phyloP scores from a whole-genome alignment of 2,797 vertebrate species.

The Rhinoraja longicauda region DNA sequence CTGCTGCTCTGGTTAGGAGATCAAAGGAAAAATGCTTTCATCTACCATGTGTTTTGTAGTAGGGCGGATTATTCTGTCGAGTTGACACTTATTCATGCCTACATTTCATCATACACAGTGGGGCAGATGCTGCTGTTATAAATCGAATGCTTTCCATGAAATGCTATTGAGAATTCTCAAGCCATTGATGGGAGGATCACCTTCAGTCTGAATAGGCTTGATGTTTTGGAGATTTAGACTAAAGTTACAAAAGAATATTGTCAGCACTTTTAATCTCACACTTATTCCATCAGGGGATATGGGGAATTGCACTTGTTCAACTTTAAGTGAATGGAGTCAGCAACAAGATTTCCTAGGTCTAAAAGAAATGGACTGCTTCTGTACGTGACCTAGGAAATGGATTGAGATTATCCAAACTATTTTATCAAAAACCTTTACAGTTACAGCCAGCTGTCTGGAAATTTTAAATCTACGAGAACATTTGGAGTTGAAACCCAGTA shows the following conservation, averaged over 20 bases:
- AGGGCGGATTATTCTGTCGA: neutral
- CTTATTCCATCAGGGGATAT: neutral
- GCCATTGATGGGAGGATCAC: neutral
- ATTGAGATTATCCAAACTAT: neutral
- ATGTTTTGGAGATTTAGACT: neutral
- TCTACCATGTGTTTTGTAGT: neutral
- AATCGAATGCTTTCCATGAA: slow-evolving; percentile 1
- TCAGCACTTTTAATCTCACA: slow-evolving; percentile 7
- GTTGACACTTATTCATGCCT: neutral
- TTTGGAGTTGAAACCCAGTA: neutral
- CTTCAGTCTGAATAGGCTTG: neutral
- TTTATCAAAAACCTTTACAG: neutral
- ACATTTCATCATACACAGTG: neutral
- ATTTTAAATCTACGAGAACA: neutral
- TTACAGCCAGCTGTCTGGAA: neutral
- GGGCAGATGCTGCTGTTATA: neutral
- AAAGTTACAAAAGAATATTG: neutral
- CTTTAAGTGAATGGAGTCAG: neutral
- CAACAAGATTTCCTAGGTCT: neutral
- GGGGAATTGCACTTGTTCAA: neutral
- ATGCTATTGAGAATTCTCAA: neutral
- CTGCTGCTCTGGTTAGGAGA: slow-evolving; percentile 12
- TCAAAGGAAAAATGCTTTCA: neutral
- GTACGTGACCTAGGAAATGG: too few species aligned
- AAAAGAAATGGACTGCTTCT: too few species aligned